Evolutionary conservation across 2,888 invertebrate species (phyloP).

Genomic region (Noctua fimbriata): DNA sequence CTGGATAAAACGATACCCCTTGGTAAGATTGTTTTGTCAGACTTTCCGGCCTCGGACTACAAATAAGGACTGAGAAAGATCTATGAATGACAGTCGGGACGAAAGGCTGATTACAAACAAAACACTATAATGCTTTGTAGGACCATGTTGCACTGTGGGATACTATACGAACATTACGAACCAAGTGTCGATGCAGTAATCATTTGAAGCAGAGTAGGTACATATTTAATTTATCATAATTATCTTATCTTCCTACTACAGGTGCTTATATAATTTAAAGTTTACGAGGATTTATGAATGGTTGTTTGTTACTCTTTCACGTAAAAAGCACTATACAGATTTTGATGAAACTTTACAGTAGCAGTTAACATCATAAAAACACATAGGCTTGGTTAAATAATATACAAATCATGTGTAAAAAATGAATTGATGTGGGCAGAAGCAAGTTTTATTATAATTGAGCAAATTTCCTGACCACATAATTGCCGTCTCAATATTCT

Average conservation of each 20-base stretch:
- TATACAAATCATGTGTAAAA: background rate
- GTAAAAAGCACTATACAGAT: background rate
- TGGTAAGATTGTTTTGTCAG: background rate
- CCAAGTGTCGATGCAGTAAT: background rate
- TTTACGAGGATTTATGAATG: background rate
- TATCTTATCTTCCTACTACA: too few relatives aligned
- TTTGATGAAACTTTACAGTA: background rate
- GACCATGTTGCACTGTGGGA: background rate
- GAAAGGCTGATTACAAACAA: background rate
- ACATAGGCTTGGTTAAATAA: background rate
- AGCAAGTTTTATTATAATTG: background rate
- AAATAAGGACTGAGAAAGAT: background rate
- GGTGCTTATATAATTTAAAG: background rate
- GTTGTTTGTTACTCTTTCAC: background rate
- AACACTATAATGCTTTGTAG: background rate
- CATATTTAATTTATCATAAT: too few relatives aligned
- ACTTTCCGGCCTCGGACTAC: background rate
- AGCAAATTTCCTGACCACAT: constrained; percentile 3
- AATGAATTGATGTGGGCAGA: background rate
- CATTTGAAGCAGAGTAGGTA: background rate
- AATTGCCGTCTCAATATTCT: background rate
- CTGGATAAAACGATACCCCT: background rate
- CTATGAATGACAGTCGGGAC: background rate
- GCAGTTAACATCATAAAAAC: background rate
- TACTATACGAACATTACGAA: background rate